phyloP scores from a whole-genome alignment of 1,140 invertebrate genomes.

The Phortica variegata region DNA sequence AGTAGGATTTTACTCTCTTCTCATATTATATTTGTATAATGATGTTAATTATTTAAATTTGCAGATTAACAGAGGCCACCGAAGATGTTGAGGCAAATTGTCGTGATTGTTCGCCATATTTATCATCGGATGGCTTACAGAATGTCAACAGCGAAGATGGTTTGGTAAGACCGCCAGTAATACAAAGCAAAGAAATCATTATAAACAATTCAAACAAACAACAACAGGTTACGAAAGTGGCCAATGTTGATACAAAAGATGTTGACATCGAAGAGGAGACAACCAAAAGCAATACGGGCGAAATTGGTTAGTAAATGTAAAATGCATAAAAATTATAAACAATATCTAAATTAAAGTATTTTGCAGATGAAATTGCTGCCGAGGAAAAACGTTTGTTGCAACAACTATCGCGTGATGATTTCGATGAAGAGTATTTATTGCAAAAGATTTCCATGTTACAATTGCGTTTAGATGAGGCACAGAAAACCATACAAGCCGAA shows the following conservation, averaged over 20 bases:
- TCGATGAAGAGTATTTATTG: constrained; percentile 64
- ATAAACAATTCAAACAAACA: too few relatives aligned
- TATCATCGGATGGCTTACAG: constrained; percentile 56
- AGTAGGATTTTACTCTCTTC: constrained; percentile 6
- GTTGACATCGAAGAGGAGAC: constrained; percentile 68
- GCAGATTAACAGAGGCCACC: constrained; percentile 23
- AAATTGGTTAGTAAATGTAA: constrained; percentile 41
- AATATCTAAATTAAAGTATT: constrained; percentile 27
- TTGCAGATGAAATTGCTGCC: constrained; percentile 39
- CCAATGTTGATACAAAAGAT: constrained; percentile 44
- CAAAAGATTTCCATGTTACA: constrained; percentile 72
- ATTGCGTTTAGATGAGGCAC: constrained; percentile 71
- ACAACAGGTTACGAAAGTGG: constrained; percentile 27
- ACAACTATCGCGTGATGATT: constrained; percentile 57
- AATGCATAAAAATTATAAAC: too few relatives aligned
- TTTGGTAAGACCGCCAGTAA: constrained; percentile 39
- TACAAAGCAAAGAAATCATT: too few relatives aligned
- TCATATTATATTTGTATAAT: constrained; percentile 1
- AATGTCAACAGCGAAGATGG: constrained; percentile 59
- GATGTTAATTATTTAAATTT: too few relatives aligned
- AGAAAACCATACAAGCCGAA: constrained; percentile 71
- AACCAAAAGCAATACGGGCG: constrained; percentile 63
- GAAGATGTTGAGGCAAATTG: constrained; percentile 51
- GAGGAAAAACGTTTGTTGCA: constrained; percentile 55
- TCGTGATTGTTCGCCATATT: constrained; percentile 50